Percentiles rank a stretch among this genome's conserved stretches.
Conservation (phyloP, 2,113 vertebrate species). For the Turnix velox region DNA sequence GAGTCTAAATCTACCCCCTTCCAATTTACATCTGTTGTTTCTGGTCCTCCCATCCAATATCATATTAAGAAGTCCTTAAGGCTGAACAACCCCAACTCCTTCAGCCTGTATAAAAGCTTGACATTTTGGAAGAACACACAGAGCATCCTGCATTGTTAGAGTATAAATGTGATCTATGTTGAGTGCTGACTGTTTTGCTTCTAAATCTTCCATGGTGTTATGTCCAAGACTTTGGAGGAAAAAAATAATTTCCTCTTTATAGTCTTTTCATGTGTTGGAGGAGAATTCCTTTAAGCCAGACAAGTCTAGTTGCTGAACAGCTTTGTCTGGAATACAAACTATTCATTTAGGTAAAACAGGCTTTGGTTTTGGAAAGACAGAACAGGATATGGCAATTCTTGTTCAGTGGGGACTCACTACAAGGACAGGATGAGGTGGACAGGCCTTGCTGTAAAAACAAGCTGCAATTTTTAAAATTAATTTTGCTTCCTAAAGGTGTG, state of each 20-base stretch:
- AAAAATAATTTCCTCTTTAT: neutral
- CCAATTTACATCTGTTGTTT: no score
- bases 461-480: neutral
- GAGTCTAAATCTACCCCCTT: no score
- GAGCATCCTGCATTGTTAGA: neutral
- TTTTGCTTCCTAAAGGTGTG: neutral
- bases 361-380: neutral
- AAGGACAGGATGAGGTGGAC: neutral
- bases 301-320: neutral
- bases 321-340: neutral
- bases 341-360: neutral
- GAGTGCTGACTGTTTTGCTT: neutral
- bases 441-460: neutral
- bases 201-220: neutral
- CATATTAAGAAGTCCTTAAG: no score
- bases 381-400: neutral
- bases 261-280: neutral
- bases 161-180: neutral
- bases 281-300: neutral
- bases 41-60: no score
- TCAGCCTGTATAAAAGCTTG: conserved; percentile 12
- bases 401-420: neutral
- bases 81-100: no score
- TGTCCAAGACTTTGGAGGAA: neutral
- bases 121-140: conserved; percentile 25